phyloP scores from a whole-genome alignment of 2,113 vertebrate genomes.

The Spheniscus mendiculus region DNA sequence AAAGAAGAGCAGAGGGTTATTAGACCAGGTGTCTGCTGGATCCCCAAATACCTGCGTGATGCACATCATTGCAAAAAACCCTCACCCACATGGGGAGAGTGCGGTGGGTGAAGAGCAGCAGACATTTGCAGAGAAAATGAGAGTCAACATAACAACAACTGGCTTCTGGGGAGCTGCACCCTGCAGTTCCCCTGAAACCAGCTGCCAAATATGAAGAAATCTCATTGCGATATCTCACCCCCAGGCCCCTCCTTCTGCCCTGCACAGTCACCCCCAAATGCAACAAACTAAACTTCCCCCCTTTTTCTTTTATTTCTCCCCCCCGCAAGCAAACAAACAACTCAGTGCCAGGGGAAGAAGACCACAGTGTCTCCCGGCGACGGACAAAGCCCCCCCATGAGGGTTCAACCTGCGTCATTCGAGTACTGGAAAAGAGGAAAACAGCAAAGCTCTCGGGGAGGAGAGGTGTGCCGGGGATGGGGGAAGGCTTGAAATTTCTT shows the following conservation, averaged over 20 bases:
- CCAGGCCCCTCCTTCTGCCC: not conserved
- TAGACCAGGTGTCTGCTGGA: not conserved
- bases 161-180: not conserved
- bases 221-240: not conserved
- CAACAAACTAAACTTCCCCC: not conserved
- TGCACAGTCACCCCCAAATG: fast-evolving
- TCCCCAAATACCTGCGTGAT: not conserved
- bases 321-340: slow-evolving; percentile 59
- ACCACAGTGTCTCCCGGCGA: not conserved
- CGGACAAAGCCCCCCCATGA: not conserved
- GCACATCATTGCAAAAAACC: not conserved
- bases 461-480: not conserved
- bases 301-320: not conserved
- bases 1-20: not conserved
- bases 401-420: slow-evolving; percentile 38
- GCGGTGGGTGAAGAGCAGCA: not conserved
- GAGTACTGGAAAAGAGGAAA: slow-evolving; percentile 7
- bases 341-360: not conserved
- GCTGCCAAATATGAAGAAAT: not conserved
- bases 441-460: slow-evolving; percentile 8
- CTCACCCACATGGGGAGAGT: not conserved
- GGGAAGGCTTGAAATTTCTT: not conserved
- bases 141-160: fast-evolving
- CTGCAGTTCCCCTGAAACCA: fast-evolving
- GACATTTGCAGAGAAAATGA: not conserved